These are phyloP conservation scores for Karalla daura DNA, from an alignment of 2,797 vertebrate species.

Conservation along the genomic window DNA sequence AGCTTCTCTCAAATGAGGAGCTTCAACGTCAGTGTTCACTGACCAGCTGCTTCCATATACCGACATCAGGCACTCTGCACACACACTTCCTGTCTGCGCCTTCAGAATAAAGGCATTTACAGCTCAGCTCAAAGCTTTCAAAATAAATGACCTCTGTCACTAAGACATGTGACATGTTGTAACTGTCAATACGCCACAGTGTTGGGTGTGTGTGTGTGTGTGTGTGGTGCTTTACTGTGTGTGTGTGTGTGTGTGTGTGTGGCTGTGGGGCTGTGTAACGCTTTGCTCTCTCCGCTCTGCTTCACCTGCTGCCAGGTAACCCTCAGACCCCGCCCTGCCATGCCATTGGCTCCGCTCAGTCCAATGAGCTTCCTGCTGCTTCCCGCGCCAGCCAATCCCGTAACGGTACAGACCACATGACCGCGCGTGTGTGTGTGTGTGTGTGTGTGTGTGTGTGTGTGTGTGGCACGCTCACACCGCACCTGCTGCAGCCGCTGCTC, in stretches of 20 bases:
- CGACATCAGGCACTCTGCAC: too few relatives aligned
- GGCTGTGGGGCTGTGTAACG: slow-evolving; percentile 63
- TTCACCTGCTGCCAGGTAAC: slow-evolving; percentile 94
- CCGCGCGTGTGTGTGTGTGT: slow-evolving; percentile 66
- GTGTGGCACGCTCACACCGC: slow-evolving; percentile 45
- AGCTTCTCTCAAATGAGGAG: too few relatives aligned
- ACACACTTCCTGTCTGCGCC: too few relatives aligned
- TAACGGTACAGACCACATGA: slow-evolving; percentile 89
- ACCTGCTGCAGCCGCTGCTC: slow-evolving; percentile 19
- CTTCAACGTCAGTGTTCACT: too few relatives aligned
- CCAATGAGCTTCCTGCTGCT: slow-evolving; percentile 86
- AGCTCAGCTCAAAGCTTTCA: too few relatives aligned
- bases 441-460: slow-evolving; percentile 64
- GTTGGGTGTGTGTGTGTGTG: neutral
- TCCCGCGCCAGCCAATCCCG: slow-evolving; percentile 82
- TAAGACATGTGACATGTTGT: neutral
- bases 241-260: neutral
- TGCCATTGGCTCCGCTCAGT: slow-evolving; percentile 87
- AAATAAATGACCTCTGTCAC: too few relatives aligned
- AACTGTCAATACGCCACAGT: too few relatives aligned
- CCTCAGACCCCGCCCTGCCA: slow-evolving; percentile 91
- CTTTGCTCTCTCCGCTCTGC: slow-evolving; percentile 91
- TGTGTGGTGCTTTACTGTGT: neutral
- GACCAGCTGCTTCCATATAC: too few relatives aligned
- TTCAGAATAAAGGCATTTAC: too few relatives aligned